Base-by-base conservation (phyloP, 2,113 vertebrate genomes). In the Marmota monax region DNA sequence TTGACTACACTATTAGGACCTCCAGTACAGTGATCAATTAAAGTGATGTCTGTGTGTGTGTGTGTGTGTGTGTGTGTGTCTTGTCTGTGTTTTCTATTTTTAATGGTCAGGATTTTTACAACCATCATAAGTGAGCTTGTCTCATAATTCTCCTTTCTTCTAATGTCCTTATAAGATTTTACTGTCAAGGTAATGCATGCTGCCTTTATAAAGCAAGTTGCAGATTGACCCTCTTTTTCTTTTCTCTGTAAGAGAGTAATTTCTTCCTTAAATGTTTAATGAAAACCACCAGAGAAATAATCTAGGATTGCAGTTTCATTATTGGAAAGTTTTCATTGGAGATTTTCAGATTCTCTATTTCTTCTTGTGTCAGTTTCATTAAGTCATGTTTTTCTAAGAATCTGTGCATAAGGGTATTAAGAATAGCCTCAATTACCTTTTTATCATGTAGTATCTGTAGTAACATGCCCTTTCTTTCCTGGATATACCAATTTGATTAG, bases 41-140 rank as follows among this genome's bases (percentile, higher is more conserved):
- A 91, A 93, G 17, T 63, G 45, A 20, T 61, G 20, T 37, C 16
- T 51, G 17, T 74, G 65, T 17, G 22, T 45, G 3, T 74, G 22
- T 73, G 65, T 16, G 22, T 45, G 22, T 74, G 56, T 17, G 22
- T 45, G 22, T 32, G 34, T 48, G 53, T 61, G 3, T 74, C 7
- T 32, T 45, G 5, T 4, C 25, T 74, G 45, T 69, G 48, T 77
- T 90, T 70, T 32, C 51, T 95, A 92, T 63, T 87, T 45, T 85
- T 88, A 20, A 91, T 80, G 53, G 37, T 85, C 34, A 63, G 23
- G 29, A 85, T 89, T 96, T 94, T 96, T 82, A 69, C 58, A 76
- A 5, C 82, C 58, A n/a, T 93, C 74, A 76, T 45, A 56, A 94
- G 27, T 78, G 53, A 84, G 23, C 63, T 51, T 56, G 17, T 78